phyloP scores from a whole-genome alignment of 92 coral and sea anemone genomes.

The Phenganax subtilis region DNA sequence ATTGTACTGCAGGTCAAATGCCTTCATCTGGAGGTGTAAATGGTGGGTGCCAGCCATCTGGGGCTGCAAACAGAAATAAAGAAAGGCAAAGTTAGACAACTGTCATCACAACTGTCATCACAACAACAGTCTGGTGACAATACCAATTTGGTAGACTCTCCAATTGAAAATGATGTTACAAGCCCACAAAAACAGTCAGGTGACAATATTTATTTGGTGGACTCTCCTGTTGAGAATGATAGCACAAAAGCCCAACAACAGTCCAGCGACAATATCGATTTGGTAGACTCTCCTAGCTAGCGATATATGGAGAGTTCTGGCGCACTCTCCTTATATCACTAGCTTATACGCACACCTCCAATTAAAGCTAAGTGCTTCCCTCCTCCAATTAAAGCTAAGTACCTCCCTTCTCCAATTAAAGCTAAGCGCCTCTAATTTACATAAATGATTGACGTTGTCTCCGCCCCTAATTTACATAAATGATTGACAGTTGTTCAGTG shows the following conservation, averaged over 20 bases:
- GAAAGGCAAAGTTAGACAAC: conserved; percentile 4
- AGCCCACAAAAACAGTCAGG: conserved; percentile 1
- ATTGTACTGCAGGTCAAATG: background rate
- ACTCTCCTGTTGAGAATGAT: background rate
- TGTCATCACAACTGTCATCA: background rate
- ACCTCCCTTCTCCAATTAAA: no score
- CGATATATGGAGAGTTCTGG: no score
- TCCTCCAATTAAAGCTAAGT: no score
- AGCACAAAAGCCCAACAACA: background rate
- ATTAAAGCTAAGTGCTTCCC: no score
- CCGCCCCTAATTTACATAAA: no score
- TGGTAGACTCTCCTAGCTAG: background rate
- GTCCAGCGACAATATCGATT: background rate
- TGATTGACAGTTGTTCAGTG: no score
- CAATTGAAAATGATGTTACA: conserved; percentile 1
- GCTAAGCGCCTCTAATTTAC: no score
- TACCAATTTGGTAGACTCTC: conserved; percentile 1
- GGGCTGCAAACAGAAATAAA: conserved; percentile 4
- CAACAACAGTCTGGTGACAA: conserved; percentile 6
- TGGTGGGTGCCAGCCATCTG: conserved; percentile 1
- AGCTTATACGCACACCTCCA: no score
- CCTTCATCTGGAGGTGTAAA: conserved; percentile 9
- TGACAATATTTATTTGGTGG: background rate
- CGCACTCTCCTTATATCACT: no score
- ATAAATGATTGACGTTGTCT: no score